phyloP scores from a whole-genome alignment of 2,113 vertebrate species.

The Syngnathus floridae region DNA sequence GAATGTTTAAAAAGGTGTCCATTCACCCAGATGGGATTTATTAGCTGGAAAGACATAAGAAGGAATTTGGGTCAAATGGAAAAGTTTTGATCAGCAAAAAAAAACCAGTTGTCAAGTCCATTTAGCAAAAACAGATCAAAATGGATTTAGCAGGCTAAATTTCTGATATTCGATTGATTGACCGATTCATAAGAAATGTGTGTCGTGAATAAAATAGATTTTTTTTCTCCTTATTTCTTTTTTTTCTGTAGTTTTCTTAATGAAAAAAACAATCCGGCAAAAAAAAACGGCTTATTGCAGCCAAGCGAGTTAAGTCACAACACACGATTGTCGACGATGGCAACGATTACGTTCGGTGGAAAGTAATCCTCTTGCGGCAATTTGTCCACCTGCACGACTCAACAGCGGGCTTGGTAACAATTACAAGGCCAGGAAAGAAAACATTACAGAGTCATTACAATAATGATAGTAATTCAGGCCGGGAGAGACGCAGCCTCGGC shows the following conservation, averaged over 20 bases:
- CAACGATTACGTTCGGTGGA: constrained; percentile 50
- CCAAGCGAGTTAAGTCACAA: too few relatives aligned
- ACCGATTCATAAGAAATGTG: too few relatives aligned
- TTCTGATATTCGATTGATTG: too few relatives aligned
- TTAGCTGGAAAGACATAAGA: neutral
- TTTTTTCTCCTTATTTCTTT: too few relatives aligned
- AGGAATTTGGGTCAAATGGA: neutral
- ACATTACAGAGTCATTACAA: constrained; percentile 71
- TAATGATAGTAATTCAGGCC: constrained; percentile 71
- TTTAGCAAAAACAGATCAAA: neutral
- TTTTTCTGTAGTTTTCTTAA: too few relatives aligned
- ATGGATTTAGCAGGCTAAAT: too few relatives aligned
- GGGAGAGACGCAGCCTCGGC: constrained; percentile 51
- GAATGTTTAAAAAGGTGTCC: constrained; percentile 60
- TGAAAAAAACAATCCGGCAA: too few relatives aligned
- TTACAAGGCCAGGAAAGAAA: constrained; percentile 70
- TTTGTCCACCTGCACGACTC: constrained; percentile 68
- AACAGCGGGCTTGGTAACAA: constrained; percentile 67
- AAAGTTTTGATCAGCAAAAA: neutral
- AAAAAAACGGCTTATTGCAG: too few relatives aligned
- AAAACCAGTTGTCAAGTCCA: neutral
- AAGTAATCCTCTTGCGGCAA: constrained; percentile 53
- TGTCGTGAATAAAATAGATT: too few relatives aligned
- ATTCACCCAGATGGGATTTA: constrained; percentile 16
- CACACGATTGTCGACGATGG: constrained; percentile 9